A percentile compares a stretch with the other conserved stretches of the same genome.
Evolutionary conservation across 2,113 vertebrate species (phyloP).

Genomic region (Puffinus mauretanicus): DNA sequence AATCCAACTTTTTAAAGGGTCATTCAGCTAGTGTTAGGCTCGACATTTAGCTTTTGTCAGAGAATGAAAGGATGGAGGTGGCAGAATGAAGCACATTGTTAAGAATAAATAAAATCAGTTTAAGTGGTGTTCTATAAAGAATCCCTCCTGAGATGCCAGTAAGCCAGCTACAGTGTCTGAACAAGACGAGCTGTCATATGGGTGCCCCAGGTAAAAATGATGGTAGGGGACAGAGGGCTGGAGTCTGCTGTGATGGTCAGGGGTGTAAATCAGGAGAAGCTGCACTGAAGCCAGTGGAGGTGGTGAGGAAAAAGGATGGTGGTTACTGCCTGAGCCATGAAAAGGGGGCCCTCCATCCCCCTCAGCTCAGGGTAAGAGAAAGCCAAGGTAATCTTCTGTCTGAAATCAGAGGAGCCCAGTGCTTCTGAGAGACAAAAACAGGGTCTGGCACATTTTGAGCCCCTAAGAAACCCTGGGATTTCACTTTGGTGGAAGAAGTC

Average conservation of each 20-base stretch:
- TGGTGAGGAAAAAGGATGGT: not conserved
- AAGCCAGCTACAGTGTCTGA: not conserved
- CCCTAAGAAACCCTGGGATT: not conserved
- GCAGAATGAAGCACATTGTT: not conserved
- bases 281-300: not conserved
- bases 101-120: constrained; percentile 28
- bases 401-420: not conserved
- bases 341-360: not conserved
- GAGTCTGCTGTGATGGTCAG: not conserved
- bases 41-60: constrained; percentile 6
- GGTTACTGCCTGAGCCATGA: not conserved
- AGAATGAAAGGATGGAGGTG: not conserved
- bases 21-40: not conserved
- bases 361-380: not conserved
- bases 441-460: not conserved
- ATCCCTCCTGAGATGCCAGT: not conserved
- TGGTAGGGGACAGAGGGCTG: not conserved
- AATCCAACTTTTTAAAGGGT: not conserved
- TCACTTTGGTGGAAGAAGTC: not conserved
- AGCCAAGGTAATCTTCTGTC: not conserved
- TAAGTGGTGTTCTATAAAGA: not conserved
- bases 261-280: not conserved
- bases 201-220: not conserved
- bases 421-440: not conserved
- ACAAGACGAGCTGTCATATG: not conserved